These are phyloP conservation scores for Catostylus mosaicus DNA, from an alignment of 30 jellyfish, hydroid and myxozoan species.

Conservation along the genomic window DNA sequence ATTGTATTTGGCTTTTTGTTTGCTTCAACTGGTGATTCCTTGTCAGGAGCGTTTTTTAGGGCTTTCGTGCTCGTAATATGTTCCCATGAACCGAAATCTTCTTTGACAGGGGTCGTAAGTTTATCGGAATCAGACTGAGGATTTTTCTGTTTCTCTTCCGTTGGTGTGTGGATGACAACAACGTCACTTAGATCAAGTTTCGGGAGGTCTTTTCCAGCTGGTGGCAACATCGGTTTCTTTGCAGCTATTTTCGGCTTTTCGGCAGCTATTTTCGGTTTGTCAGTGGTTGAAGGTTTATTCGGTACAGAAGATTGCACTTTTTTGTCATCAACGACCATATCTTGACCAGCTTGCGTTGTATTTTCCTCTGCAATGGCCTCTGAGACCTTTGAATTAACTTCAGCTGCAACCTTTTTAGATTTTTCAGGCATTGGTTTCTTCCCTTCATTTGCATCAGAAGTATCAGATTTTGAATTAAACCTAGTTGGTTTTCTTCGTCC, in stretches of 20 bases:
- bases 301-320: not conserved
- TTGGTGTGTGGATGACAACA: conserved; percentile 17
- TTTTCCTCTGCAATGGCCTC: not conserved
- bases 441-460: not conserved
- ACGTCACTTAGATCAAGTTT: conserved; percentile 20
- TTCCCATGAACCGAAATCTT: conserved; percentile 71
- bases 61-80: conserved; percentile 18
- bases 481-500: conserved; percentile 84
- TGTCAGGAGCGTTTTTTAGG: not conserved
- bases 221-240: conserved; percentile 17
- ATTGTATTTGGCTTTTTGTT: not conserved
- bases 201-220: conserved; percentile 1
- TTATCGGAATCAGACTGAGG: not conserved
- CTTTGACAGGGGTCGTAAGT: not conserved
- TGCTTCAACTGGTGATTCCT: not conserved
- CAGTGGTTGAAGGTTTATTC: not conserved
- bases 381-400: not conserved
- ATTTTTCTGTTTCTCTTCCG: conserved; percentile 11
- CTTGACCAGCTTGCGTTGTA: not conserved
- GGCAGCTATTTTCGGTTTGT: not conserved
- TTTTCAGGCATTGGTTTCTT: not conserved
- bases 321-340: not conserved
- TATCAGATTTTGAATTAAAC: conserved; percentile 28
- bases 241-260: conserved; percentile 22
- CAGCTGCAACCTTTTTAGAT: not conserved